phyloP scores from a whole-genome alignment of 2,888 invertebrate species.

The Serrognathus titanus region DNA sequence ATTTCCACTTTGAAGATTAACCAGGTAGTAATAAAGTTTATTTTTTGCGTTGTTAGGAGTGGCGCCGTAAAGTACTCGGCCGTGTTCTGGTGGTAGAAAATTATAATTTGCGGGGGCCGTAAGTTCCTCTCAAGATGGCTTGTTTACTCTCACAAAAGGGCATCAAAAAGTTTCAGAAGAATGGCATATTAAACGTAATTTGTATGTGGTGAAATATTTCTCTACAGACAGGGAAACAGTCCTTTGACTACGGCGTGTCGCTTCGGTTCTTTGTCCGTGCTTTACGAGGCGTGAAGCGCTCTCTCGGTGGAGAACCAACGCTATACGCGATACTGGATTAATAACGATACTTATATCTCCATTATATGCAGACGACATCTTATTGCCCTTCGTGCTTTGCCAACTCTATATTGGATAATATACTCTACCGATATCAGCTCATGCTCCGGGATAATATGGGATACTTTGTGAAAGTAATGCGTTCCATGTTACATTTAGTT shows the following conservation, averaged over 20 bases:
- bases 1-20: no score
- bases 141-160: slow-evolving; percentile 1
- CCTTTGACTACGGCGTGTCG: neutral
- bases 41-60: no score
- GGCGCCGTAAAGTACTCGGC: no score
- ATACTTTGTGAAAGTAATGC: no score
- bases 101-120: slow-evolving; percentile 7
- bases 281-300: slow-evolving; percentile 39
- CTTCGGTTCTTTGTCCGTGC: slow-evolving; percentile 36
- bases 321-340: slow-evolving; percentile 35
- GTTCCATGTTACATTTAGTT: no score
- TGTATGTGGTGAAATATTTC: neutral
- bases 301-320: slow-evolving; percentile 25
- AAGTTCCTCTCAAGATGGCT: neutral
- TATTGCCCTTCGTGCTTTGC: slow-evolving; percentile 25
- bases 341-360: slow-evolving; percentile 39
- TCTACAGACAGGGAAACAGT: no score
- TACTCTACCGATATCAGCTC: no score
- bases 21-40: no score
- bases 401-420: no score
- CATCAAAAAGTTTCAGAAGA: slow-evolving; percentile 5
- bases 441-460: no score
- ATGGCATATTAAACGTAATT: slow-evolving; percentile 1
- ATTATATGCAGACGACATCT: slow-evolving; percentile 36
- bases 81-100: neutral